Evolutionary conservation across 2,888 invertebrate genomes (phyloP).

Genomic region (Chrysomela aeneicollis): DNA sequence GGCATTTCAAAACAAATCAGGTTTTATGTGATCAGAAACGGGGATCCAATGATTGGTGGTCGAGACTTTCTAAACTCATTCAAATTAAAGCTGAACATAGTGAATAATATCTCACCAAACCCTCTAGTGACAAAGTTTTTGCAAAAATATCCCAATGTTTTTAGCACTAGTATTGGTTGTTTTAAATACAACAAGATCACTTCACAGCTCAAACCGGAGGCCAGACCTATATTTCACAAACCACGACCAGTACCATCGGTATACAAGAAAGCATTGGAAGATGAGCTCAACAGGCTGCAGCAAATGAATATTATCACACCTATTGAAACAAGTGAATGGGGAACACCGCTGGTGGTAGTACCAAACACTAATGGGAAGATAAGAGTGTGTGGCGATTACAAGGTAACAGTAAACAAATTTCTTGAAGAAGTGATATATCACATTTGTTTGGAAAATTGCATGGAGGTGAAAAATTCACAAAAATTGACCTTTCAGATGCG

Average conservation of each 20-base stretch:
- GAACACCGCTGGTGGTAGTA: conserved; percentile 5
- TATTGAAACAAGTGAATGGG: conserved; percentile 7
- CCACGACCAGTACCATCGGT: conserved; percentile 14
- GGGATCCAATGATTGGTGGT: conserved; percentile 8
- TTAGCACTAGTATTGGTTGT: conserved; percentile 10
- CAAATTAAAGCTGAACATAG: background rate
- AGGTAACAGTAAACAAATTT: too few relatives aligned
- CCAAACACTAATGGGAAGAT: background rate
- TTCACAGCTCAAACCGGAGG: conserved; percentile 19
- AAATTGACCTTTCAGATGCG: background rate
- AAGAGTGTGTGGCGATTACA: too few relatives aligned
- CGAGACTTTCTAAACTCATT: conserved; percentile 16
- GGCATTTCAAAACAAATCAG: background rate
- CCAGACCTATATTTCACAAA: conserved; percentile 18
- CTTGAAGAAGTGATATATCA: background rate
- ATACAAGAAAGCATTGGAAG: conserved; percentile 14
- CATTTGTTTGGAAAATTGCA: background rate
- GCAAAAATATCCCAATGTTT: conserved; percentile 11
- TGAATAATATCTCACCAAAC: background rate
- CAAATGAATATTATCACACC: conserved; percentile 5
- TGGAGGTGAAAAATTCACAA: background rate
- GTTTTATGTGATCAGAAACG: conserved; percentile 18
- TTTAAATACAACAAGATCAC: conserved; percentile 19
- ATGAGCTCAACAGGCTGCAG: conserved; percentile 11
- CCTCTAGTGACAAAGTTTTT: background rate